These are phyloP conservation scores for Myrmecophaga tridactyla DNA, from an alignment of 2,113 vertebrate genomes.

Conservation along the genomic window DNA sequence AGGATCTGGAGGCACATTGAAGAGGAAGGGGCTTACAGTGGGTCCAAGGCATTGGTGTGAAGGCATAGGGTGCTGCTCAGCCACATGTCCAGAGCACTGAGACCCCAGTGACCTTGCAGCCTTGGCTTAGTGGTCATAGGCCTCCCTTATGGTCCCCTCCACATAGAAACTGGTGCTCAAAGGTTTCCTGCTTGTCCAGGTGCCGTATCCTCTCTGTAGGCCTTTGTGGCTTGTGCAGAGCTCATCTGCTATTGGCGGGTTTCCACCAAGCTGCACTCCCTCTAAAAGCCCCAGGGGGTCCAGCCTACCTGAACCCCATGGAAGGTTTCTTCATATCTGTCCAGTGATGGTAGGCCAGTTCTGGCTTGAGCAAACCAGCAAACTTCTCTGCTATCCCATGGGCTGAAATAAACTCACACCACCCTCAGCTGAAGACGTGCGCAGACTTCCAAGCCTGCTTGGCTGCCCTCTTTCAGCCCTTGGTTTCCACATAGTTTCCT, in stretches of 20 bases:
- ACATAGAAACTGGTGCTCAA: background rate
- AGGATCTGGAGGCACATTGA: background rate
- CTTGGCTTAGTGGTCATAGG: background rate
- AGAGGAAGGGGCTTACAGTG: background rate
- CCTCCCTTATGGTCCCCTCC: background rate
- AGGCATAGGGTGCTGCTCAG: too few relatives aligned
- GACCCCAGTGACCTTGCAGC: background rate
- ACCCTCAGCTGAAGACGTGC: background rate
- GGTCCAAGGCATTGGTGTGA: rapidly evolving
- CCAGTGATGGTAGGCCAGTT: background rate
- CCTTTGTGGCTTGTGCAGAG: rapidly evolving
- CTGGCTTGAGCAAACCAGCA: background rate
- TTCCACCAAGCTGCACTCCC: background rate
- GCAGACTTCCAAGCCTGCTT: background rate
- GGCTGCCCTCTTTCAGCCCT: background rate
- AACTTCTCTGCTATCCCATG: background rate
- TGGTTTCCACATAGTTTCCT: background rate
- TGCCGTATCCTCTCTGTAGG: background rate
- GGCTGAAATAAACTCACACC: background rate
- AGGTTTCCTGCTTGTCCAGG: background rate
- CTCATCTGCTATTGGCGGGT: background rate
- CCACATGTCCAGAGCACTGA: background rate
- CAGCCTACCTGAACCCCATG: background rate
- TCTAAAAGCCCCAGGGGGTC: background rate
- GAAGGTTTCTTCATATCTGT: background rate